Evolutionary conservation across 2,113 vertebrate genomes (phyloP).

Genomic region (Microcebus murinus): DNA sequence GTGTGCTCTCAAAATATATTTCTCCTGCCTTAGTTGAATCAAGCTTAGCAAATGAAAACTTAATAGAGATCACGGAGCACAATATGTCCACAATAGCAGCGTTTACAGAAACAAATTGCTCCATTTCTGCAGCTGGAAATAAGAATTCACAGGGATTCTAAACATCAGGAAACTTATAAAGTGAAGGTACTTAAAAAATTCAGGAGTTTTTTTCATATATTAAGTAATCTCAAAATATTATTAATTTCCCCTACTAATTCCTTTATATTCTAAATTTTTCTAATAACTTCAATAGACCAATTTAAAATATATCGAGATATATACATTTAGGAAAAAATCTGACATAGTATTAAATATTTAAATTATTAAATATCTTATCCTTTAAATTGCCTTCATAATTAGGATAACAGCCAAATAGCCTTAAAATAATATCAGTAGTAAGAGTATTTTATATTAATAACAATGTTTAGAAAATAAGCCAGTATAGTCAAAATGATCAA

Average conservation of each 20-base stretch:
- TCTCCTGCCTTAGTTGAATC: slow-evolving; percentile 20
- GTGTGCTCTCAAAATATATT: slow-evolving; percentile 32
- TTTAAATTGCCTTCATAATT: neutral
- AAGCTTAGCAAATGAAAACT: slow-evolving; percentile 50
- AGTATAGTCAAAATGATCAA: slow-evolving; percentile 10
- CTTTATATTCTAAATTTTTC: neutral
- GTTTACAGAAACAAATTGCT: slow-evolving; percentile 29
- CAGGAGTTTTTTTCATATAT: neutral
- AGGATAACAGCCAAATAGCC: neutral
- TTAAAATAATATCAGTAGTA: neutral
- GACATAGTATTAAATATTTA: neutral
- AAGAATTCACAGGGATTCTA: neutral
- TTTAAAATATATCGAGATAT: neutral
- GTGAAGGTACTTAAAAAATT: neutral
- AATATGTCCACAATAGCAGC: neutral
- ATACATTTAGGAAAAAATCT: neutral
- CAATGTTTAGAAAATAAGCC: neutral
- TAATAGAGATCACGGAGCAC: neutral
- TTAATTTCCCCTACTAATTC: neutral
- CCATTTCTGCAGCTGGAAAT: slow-evolving; percentile 17
- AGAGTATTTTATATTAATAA: neutral
- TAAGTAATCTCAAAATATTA: neutral
- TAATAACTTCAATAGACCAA: neutral
- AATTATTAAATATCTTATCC: neutral
- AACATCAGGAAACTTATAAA: neutral